Conservation (phyloP, 2,113 vertebrate species). For the Halcyon senegalensis region DNA sequence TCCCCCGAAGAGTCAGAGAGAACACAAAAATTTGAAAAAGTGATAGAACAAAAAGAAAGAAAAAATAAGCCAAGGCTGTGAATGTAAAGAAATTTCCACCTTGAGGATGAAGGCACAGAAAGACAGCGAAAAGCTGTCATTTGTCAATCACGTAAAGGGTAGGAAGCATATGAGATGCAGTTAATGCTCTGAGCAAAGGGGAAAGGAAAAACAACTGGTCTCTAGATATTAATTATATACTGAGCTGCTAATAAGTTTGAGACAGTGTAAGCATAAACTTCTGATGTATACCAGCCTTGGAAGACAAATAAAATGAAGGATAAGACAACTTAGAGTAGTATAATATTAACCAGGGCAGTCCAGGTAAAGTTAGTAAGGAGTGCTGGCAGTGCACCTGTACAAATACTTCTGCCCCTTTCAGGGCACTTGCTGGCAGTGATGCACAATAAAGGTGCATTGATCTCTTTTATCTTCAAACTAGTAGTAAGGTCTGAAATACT, state of each 20-base stretch:
- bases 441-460: constrained; percentile 60
- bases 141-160: constrained; percentile 56
- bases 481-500: constrained; percentile 50
- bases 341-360: constrained; percentile 44
- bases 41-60: not conserved
- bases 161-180: constrained; percentile 42
- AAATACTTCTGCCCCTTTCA: constrained; percentile 47
- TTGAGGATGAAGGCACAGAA: not conserved
- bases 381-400: constrained; percentile 44
- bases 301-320: constrained; percentile 26
- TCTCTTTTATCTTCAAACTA: constrained; percentile 60
- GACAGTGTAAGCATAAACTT: not conserved
- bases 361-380: not conserved
- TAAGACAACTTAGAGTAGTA: constrained; percentile 29
- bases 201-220: not conserved
- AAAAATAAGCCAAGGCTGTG: not conserved
- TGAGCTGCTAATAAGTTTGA: constrained; percentile 42
- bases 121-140: constrained; percentile 55
- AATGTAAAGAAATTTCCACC: constrained; percentile 3
- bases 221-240: constrained; percentile 54
- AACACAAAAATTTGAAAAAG: not conserved
- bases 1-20: not conserved
- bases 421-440: constrained; percentile 38
- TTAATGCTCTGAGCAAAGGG: constrained; percentile 18
- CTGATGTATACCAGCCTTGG: not conserved